A percentile compares a stretch with the other conserved stretches of the same genome.
Evolutionary conservation across 1,140 invertebrate genomes (phyloP).

Genomic region (Tribolium castaneum): DNA sequence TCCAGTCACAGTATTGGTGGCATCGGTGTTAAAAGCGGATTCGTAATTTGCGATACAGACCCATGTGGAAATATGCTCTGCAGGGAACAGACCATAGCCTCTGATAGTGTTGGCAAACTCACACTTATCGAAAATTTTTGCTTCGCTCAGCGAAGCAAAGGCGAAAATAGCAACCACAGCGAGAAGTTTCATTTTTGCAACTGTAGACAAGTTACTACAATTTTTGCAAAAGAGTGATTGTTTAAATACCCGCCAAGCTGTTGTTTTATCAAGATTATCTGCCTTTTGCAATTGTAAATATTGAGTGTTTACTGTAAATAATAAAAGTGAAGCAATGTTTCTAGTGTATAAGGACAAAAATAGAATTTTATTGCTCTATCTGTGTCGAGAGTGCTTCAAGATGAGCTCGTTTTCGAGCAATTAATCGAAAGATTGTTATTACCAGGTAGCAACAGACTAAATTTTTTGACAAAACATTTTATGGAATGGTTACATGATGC

Average conservation of each 20-base stretch:
- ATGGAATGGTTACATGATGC: not conserved
- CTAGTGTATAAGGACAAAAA: not conserved
- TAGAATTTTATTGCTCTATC: not conserved
- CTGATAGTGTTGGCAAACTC: slow-evolving; percentile 73
- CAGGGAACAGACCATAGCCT: slow-evolving; percentile 64
- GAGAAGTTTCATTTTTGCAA: slow-evolving; percentile 9
- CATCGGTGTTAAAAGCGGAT: slow-evolving; percentile 74
- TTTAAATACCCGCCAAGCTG: not conserved
- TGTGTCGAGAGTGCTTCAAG: not conserved
- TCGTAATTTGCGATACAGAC: slow-evolving; percentile 78
- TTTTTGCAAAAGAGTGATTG: not conserved
- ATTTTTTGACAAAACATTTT: not conserved
- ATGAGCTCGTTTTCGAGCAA: not conserved
- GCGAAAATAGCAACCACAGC: not conserved
- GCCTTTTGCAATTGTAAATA: not conserved
- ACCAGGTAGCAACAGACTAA: not conserved
- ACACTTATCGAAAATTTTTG: slow-evolving; percentile 72
- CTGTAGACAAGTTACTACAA: not conserved
- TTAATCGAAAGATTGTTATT: not conserved
- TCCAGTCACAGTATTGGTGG: slow-evolving; percentile 68
- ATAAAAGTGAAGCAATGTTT: not conserved
- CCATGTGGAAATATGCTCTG: slow-evolving; percentile 72
- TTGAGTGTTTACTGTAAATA: not conserved
- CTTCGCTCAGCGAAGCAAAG: slow-evolving; percentile 29
- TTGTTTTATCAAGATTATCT: not conserved